Evolutionary conservation across 1,140 invertebrate species (phyloP), one percentile per base, ranked within the genome.

Genomic region (Zaprionus capensis): DNA sequence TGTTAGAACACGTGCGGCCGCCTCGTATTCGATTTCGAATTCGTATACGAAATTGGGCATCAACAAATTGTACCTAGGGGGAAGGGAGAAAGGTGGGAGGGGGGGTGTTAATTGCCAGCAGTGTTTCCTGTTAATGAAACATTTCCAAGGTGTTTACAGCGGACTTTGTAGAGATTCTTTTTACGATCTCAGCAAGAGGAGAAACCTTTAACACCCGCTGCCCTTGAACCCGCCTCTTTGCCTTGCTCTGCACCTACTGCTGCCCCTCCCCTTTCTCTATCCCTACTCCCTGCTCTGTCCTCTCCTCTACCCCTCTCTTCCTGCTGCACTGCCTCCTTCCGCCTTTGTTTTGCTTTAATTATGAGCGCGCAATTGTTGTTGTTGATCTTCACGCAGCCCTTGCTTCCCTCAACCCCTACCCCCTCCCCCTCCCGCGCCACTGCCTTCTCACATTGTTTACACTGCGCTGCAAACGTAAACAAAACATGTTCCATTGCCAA

Each of bases 301-400:
- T 9, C 69, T 69, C 49, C 69, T 28, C 56, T 6, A 2, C 36
- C 34, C 9, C 24, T 3, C 24, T 28, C 62, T 15, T n/a, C 22
- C 5, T 34, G 26, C 31, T 34, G 2, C 24, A 22, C 31, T 6
- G n/a, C 36, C 46, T 26, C 51, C 49, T 63, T 68, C 67, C 63
- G 62, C 65, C 68, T 80, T 74, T 86, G 83, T 87, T 86, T 87
- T 83, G 81, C 78, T 83, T 87, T 76, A 87, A 87, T 87, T 87
- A 87, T 87, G 80, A 38, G 61, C 69, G 79, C 66, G 73, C 56
- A 56, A 66, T 79, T 73, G 75, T 69, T 57, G 56, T 63, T 78
- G 62, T 79, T 63, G 58, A 53, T 64, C 69, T 71, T 80, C 46
- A 75, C 65, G 22, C 49, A 44, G 36, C 59, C 58, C 46, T 28